These are phyloP conservation scores for Sinosuthora webbiana DNA, from an alignment of 2,113 vertebrate genomes.

Conservation along the genomic window DNA sequence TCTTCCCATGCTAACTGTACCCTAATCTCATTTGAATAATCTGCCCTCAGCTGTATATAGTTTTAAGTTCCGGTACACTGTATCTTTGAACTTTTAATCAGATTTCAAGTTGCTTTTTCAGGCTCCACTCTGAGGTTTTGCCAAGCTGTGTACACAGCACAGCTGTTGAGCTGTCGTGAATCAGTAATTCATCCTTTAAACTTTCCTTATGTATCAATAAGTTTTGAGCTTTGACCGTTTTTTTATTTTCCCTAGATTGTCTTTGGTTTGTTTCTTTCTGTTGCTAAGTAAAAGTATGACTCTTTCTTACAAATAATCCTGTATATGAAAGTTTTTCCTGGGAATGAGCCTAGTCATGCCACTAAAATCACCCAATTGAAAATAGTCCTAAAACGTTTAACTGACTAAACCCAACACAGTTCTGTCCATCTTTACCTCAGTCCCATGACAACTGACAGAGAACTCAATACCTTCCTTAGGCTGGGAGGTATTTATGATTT, in stretches of 20 bases:
- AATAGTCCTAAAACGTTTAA: background rate
- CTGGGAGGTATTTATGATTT: background rate
- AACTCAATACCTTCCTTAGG: background rate
- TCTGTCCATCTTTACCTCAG: background rate
- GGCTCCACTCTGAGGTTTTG: background rate
- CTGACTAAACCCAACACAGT: background rate
- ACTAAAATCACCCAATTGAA: background rate
- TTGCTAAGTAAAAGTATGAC: background rate
- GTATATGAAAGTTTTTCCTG: background rate
- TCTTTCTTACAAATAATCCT: background rate
- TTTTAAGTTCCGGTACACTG: background rate
- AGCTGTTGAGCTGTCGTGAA: background rate
- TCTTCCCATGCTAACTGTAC: background rate
- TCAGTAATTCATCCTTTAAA: background rate
- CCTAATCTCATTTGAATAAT: background rate
- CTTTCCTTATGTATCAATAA: background rate
- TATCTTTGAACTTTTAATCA: background rate
- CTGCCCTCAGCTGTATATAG: background rate
- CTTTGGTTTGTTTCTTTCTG: background rate
- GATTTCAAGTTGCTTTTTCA: background rate
- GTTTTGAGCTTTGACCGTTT: background rate
- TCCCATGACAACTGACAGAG: background rate
- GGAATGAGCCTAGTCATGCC: background rate
- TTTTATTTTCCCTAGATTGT: background rate
- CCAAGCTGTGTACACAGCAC: background rate